These are phyloP conservation scores for Drosophila quinaria DNA, from an alignment of 2,888 invertebrate genomes.

Conservation along the genomic window DNA sequence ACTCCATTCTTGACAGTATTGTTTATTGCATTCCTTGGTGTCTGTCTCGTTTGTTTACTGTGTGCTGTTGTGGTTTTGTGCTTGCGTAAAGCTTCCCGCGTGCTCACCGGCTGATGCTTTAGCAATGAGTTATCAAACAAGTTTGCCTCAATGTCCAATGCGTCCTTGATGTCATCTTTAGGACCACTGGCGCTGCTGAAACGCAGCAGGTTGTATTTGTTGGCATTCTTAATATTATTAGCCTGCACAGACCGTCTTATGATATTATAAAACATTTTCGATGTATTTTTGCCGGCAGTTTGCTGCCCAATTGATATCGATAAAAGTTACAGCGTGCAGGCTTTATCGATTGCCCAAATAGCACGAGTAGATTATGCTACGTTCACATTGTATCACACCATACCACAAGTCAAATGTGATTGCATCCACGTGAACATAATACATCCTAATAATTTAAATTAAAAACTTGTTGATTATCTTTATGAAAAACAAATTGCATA, in stretches of 20 bases:
- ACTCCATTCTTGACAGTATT: slow-evolving; percentile 6
- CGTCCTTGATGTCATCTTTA: slow-evolving; percentile 71
- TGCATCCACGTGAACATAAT: too few relatives aligned
- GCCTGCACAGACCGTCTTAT: slow-evolving; percentile 52
- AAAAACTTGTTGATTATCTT: too few relatives aligned
- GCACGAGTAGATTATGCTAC: neutral
- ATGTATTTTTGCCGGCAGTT: slow-evolving; percentile 19
- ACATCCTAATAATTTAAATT: too few relatives aligned
- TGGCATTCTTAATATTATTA: slow-evolving; percentile 36
- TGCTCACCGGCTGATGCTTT: slow-evolving; percentile 66
- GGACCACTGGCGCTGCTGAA: slow-evolving; percentile 31
- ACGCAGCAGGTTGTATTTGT: slow-evolving; percentile 32
- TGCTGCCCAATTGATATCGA: neutral
- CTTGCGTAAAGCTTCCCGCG: slow-evolving; percentile 64
- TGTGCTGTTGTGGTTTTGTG: slow-evolving; percentile 20
- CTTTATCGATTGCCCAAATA: neutral
- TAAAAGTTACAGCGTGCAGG: neutral
- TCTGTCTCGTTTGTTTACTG: slow-evolving; percentile 22
- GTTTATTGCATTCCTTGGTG: neutral
- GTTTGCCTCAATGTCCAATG: slow-evolving; percentile 74
- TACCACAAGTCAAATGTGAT: too few relatives aligned
- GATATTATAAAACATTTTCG: slow-evolving; percentile 61
- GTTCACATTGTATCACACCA: too few relatives aligned
- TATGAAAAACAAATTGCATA: too few relatives aligned
- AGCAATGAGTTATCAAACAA: slow-evolving; percentile 78